Evolutionary conservation across 2,797 vertebrate species (phyloP).

Genomic region (Ciconia nigra): DNA sequence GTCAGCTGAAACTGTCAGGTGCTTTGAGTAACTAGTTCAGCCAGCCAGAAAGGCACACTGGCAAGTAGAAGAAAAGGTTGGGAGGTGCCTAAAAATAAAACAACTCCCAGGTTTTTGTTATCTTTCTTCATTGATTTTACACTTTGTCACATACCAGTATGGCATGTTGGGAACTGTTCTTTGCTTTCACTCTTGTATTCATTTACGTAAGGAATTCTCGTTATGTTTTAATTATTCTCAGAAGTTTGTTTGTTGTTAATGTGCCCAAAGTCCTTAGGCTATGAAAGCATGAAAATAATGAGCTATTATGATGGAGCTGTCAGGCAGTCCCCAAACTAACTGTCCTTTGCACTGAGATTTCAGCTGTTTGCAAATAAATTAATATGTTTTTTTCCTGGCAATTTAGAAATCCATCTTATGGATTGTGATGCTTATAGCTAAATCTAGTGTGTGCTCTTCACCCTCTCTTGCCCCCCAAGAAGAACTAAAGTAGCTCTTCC

Average conservation of each 20-base stretch:
- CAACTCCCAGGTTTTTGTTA: slow-evolving; percentile 37
- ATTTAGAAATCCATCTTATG: not conserved
- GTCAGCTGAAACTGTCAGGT: slow-evolving; percentile 64
- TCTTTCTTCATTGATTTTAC: slow-evolving; percentile 22
- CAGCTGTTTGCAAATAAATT: slow-evolving; percentile 15
- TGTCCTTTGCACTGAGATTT: slow-evolving; percentile 32
- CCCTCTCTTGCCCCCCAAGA: not conserved
- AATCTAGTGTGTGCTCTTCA: not conserved
- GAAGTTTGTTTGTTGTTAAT: slow-evolving; percentile 47
- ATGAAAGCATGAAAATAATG: slow-evolving; percentile 62
- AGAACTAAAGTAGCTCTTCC: not conserved
- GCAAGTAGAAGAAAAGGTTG: slow-evolving; percentile 49
- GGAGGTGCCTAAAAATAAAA: slow-evolving; percentile 67
- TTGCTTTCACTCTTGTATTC: not conserved
- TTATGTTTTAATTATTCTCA: slow-evolving; percentile 45
- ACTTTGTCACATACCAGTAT: not conserved
- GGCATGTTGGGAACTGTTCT: not conserved
- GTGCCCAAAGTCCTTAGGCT: slow-evolving; percentile 43
- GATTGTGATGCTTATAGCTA: not conserved
- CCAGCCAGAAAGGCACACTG: slow-evolving; percentile 51
- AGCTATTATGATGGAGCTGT: slow-evolving; percentile 39
- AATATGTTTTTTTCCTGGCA: not conserved
- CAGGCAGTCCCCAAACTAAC: slow-evolving; percentile 27
- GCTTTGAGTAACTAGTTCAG: slow-evolving; percentile 67
- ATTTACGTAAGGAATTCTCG: not conserved